Evolutionary conservation across 2,888 invertebrate species (phyloP).

Genomic region (Morpho achilles): DNA sequence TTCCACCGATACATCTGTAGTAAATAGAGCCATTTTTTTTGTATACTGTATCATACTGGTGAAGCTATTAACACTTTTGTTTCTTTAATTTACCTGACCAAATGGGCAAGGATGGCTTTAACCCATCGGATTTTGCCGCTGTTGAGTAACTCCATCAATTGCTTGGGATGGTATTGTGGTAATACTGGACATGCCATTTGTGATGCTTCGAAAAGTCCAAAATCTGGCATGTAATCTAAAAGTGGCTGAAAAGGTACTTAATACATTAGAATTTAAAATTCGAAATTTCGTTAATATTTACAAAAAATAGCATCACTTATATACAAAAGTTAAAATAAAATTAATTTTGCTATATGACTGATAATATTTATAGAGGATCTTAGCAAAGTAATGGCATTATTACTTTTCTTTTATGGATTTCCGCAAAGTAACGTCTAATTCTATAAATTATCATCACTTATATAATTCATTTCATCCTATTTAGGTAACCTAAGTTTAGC

Average conservation of each 20-base stretch:
- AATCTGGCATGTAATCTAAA: constrained; percentile 93
- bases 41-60: neutral
- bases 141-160: constrained; percentile 98
- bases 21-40: neutral
- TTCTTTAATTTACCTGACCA: constrained; percentile 84
- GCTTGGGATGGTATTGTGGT: constrained; percentile 99
- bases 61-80: neutral
- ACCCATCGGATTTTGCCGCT: constrained; percentile 99
- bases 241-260: constrained; percentile 49
- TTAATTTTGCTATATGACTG: too few species aligned
- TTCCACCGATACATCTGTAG: constrained; percentile 81
- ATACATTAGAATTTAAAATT: too few species aligned
- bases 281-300: too few species aligned
- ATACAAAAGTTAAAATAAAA: too few species aligned
- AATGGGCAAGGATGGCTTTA: constrained; percentile 97
- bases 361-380: too few species aligned
- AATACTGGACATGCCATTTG: constrained; percentile 97
- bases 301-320: too few species aligned
- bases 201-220: constrained; percentile 97
- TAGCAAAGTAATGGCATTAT: too few species aligned
- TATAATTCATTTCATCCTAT: too few species aligned
- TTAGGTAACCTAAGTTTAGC: too few species aligned
- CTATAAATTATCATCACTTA: too few species aligned
- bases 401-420: too few species aligned
- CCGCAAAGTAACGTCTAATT: too few species aligned